phyloP scores from a whole-genome alignment of 2,113 vertebrate genomes.

The Spilogale gracilis region DNA sequence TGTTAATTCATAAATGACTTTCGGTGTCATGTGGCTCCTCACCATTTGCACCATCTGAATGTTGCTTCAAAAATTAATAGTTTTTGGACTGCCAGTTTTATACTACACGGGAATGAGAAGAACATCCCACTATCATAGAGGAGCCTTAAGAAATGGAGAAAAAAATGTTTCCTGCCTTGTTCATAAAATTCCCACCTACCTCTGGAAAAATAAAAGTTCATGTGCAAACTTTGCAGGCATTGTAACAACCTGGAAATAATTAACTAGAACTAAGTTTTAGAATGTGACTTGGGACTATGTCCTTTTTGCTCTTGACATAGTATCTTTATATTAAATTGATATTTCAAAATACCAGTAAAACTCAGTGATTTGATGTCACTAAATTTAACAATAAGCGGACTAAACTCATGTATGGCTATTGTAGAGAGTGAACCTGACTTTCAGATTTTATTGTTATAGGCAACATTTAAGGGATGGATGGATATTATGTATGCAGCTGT shows the following conservation, averaged over 20 bases:
- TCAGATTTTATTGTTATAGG: slow-evolving; percentile 84
- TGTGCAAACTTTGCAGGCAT: neutral
- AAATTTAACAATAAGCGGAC: neutral
- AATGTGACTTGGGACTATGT: neutral
- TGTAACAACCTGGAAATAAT: neutral
- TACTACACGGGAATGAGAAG: neutral
- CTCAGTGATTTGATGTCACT: slow-evolving; percentile 29
- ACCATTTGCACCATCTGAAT: neutral
- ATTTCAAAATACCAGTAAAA: slow-evolving; percentile 37
- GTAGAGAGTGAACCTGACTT: neutral
- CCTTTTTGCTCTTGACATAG: neutral
- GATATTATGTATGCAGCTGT: slow-evolving; percentile 91
- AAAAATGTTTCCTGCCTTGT: neutral
- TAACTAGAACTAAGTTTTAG: neutral
- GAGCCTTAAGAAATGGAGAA: neutral
- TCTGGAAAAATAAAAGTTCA: neutral
- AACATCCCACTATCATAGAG: neutral
- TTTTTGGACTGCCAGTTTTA: neutral
- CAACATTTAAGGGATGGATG: slow-evolving; percentile 92
- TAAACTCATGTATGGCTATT: neutral
- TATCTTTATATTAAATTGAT: neutral
- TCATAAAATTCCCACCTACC: neutral
- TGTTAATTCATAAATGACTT: neutral
- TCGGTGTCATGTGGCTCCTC: neutral
- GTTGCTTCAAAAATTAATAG: neutral